phyloP scores from a whole-genome alignment of 64 coral and sea anemone species.

The Porites australiensis region DNA sequence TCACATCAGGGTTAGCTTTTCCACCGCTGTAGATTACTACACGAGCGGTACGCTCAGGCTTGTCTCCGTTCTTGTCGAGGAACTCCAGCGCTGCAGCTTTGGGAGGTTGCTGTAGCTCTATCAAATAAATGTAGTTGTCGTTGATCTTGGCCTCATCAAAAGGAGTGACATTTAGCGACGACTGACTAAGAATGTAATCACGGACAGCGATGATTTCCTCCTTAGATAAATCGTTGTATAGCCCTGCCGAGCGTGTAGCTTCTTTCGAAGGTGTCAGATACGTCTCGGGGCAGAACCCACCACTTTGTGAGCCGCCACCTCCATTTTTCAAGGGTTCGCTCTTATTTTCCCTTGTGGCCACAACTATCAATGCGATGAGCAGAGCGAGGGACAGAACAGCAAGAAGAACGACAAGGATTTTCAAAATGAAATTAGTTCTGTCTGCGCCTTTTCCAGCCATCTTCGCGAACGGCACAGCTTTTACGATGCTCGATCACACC shows the following conservation, averaged over 20 bases:
- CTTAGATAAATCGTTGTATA: conserved; percentile 76
- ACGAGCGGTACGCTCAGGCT: conserved; percentile 56
- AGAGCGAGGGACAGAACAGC: conserved; percentile 51
- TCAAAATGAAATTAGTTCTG: conserved; percentile 40
- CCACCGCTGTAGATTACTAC: conserved; percentile 70
- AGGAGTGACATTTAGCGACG: conserved; percentile 59
- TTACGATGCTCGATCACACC: too few species aligned
- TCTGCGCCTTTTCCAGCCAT: background rate
- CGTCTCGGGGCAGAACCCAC: conserved; percentile 1
- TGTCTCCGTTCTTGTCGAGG: conserved; percentile 59
- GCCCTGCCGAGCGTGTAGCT: conserved; percentile 49
- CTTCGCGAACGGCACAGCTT: background rate
- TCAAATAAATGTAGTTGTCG: conserved; percentile 90
- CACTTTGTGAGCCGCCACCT: background rate
- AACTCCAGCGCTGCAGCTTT: conserved; percentile 75
- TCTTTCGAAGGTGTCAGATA: background rate
- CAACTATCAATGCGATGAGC: conserved; percentile 72
- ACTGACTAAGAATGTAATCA: conserved; percentile 58
- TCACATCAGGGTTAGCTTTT: too few species aligned
- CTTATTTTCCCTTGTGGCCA: conserved; percentile 12
- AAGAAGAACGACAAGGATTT: conserved; percentile 40
- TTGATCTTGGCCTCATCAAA: conserved; percentile 52
- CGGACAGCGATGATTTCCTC: conserved; percentile 82
- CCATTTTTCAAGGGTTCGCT: background rate
- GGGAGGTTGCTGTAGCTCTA: conserved; percentile 56